These are phyloP conservation scores for Drosophila sordidula DNA, from an alignment of 2,888 invertebrate genomes.

Conservation along the genomic window DNA sequence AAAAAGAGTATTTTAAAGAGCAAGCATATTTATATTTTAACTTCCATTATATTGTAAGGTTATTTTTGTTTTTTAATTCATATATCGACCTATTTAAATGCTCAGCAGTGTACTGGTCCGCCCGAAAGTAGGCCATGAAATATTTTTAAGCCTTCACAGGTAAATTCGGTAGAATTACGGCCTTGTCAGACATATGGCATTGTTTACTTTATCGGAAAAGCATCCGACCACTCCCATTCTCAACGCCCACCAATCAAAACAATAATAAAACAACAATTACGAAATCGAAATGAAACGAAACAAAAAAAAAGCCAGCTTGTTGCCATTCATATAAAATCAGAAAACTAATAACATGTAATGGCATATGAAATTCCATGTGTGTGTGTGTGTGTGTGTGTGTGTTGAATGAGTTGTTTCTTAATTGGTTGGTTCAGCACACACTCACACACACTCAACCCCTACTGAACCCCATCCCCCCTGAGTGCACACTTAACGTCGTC, in stretches of 20 bases:
- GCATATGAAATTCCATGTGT: constrained; percentile 40
- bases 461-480: not conserved
- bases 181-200: not conserved
- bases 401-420: constrained; percentile 23
- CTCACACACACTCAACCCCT: not conserved
- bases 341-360: constrained; percentile 33
- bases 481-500: constrained; percentile 56
- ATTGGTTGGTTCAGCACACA: constrained; percentile 22
- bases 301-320: constrained; percentile 19
- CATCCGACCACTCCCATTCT: constrained; percentile 9
- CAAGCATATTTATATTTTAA: not conserved
- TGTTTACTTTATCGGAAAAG: constrained; percentile 7
- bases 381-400: constrained; percentile 17
- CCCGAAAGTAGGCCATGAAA: constrained; percentile 10
- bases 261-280: constrained; percentile 21
- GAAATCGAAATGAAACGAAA: not conserved
- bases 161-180: not conserved
- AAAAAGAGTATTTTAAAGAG: not conserved
- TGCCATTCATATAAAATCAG: constrained; percentile 22
- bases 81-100: not conserved
- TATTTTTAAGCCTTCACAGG: not conserved
- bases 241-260: constrained; percentile 11
- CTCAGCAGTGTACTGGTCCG: not conserved
- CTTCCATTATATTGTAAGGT: too few relatives aligned
- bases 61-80: not conserved